Percentiles rank a stretch among this genome's conserved stretches.
Conservation (phyloP, 2,888 invertebrate species). For the Andrena praecox region DNA sequence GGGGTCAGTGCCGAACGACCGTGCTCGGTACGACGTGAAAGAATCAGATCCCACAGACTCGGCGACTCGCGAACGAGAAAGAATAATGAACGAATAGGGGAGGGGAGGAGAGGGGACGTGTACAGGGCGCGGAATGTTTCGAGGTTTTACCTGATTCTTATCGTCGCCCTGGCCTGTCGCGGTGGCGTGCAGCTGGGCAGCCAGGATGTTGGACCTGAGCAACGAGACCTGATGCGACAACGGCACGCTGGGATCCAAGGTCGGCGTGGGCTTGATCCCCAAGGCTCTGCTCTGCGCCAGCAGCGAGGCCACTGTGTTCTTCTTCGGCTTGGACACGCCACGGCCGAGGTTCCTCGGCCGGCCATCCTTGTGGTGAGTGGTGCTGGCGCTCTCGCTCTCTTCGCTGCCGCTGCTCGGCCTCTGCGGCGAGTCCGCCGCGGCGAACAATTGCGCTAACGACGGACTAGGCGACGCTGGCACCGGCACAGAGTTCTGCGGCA, state of each 20-base stretch:
- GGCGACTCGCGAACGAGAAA: too few species aligned
- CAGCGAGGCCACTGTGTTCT: slow-evolving; percentile 95
- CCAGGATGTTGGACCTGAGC: slow-evolving; percentile 87
- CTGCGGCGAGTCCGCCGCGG: slow-evolving; percentile 87
- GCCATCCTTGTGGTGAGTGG: slow-evolving; percentile 88
- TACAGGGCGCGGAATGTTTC: too few species aligned
- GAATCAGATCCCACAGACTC: too few species aligned
- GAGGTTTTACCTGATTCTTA: slow-evolving; percentile 78
- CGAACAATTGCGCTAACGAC: slow-evolving; percentile 86
- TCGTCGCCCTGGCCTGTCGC: slow-evolving; percentile 80
- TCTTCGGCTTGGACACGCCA: slow-evolving; percentile 96
- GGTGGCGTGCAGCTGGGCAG: slow-evolving; percentile 87
- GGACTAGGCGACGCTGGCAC: slow-evolving; percentile 86
- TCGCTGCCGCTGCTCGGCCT: slow-evolving; percentile 88
- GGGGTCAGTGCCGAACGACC: neutral
- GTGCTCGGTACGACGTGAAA: neutral
- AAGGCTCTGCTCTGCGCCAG: slow-evolving; percentile 94
- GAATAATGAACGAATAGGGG: neutral
- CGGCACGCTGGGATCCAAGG: slow-evolving; percentile 86
- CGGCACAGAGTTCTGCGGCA: slow-evolving; percentile 86
- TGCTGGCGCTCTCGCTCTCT: slow-evolving; percentile 87
- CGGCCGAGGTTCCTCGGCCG: slow-evolving; percentile 93
- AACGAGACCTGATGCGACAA: slow-evolving; percentile 87
- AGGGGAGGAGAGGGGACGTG: neutral
- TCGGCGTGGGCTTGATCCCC: slow-evolving; percentile 91